These are phyloP conservation scores for Trachelus tabidus DNA, from an alignment of 2,888 invertebrate genomes.

Conservation along the genomic window DNA sequence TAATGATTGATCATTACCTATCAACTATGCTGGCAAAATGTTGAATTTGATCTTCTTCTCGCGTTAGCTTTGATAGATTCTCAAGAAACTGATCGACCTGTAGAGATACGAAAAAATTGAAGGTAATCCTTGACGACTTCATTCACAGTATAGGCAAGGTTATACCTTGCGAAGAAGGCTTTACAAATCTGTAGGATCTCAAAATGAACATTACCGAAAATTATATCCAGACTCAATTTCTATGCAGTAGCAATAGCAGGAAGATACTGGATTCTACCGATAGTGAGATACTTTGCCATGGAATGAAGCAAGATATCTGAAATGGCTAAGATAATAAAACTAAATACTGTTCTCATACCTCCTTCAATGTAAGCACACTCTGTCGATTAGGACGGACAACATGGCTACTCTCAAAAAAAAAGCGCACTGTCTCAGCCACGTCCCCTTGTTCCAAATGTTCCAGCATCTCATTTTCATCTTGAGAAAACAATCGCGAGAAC, in stretches of 20 bases:
- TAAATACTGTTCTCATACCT: slow-evolving; percentile 57
- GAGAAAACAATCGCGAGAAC: slow-evolving; percentile 82
- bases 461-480: slow-evolving; percentile 83
- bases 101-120: not conserved
- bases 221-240: not conserved
- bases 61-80: slow-evolving; percentile 79
- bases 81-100: slow-evolving; percentile 80
- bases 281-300: not conserved
- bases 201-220: not conserved
- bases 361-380: slow-evolving; percentile 78
- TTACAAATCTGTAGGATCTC: not conserved
- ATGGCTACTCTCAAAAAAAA: slow-evolving; percentile 78
- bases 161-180: not conserved
- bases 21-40: slow-evolving; percentile 80
- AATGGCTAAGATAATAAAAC: not conserved
- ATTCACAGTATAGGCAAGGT: not conserved
- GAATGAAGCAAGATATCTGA: not conserved
- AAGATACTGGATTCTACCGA: not conserved
- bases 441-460: slow-evolving; percentile 91
- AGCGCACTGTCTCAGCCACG: slow-evolving; percentile 85
- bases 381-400: slow-evolving; percentile 72
- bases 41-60: slow-evolving; percentile 87
- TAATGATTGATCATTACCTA: slow-evolving; percentile 51
- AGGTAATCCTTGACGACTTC: not conserved
- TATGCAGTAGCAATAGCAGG: not conserved